Conservation (phyloP, 2,113 vertebrate genomes). For the Eptatretus burgeri region DNA sequence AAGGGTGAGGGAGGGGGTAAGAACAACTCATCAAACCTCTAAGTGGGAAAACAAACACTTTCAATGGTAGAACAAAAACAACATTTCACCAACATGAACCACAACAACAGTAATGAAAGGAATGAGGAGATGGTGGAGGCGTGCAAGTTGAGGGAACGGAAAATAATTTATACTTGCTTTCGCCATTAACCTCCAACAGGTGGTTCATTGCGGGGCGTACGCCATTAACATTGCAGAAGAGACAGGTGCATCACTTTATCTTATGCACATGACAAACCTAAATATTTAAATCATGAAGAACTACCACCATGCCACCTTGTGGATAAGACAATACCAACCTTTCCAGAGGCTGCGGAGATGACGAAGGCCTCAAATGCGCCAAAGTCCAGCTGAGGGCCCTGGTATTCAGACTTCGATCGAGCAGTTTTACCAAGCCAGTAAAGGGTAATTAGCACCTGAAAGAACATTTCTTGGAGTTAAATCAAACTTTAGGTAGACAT, state of each 20-base stretch:
- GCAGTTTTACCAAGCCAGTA: slow-evolving; percentile 87
- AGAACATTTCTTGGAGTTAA: slow-evolving; percentile 1
- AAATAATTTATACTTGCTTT: too few species aligned
- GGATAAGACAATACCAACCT: neutral
- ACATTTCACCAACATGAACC: neutral
- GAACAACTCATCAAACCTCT: neutral
- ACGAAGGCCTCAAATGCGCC: slow-evolving; percentile 49
- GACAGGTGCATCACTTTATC: too few species aligned
- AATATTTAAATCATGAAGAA: too few species aligned
- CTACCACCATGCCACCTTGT: too few species aligned
- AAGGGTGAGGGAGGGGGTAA: neutral
- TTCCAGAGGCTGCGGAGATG: neutral
- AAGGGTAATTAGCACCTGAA: slow-evolving; percentile 68
- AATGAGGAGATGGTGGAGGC: neutral
- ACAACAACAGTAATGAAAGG: neutral
- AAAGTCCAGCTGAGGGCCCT: slow-evolving; percentile 58
- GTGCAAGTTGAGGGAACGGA: too few species aligned
- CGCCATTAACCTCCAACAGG: too few species aligned
- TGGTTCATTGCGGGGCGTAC: too few species aligned
- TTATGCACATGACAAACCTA: too few species aligned
- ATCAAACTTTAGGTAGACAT: too few species aligned
- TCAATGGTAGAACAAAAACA: neutral
- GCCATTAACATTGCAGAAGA: too few species aligned
- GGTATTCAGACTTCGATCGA: slow-evolving; percentile 46
- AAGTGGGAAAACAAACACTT: neutral